These are phyloP conservation scores for Drosophila maculinotata DNA, from an alignment of 2,888 invertebrate genomes.

Conservation along the genomic window DNA sequence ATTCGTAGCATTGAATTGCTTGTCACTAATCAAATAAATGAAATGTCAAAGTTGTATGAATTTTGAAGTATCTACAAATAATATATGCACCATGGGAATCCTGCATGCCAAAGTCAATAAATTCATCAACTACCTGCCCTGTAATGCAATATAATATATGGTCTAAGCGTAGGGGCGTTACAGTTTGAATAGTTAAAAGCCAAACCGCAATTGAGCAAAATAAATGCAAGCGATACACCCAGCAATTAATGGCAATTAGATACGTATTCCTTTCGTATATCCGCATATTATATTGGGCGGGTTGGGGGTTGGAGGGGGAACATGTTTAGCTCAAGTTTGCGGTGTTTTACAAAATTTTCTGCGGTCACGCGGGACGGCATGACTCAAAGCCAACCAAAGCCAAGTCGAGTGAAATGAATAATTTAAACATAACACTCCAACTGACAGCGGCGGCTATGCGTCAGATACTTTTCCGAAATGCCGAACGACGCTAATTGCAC, in stretches of 20 bases:
- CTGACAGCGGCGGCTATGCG: constrained; percentile 40
- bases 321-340: constrained; percentile 37
- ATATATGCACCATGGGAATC: neutral
- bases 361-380: constrained; percentile 30
- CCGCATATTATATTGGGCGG: constrained; percentile 5
- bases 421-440: constrained; percentile 46
- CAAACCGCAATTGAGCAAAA: constrained; percentile 51
- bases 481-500: constrained; percentile 27
- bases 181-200: constrained; percentile 12
- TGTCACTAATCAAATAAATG: neutral
- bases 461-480: constrained; percentile 44
- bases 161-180: constrained; percentile 21
- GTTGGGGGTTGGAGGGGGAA: neutral
- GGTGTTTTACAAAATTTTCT: constrained; percentile 38
- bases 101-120: neutral
- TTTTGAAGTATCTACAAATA: neutral
- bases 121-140: constrained; percentile 8
- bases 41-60: neutral
- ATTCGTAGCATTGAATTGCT: no score
- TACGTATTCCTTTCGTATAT: constrained; percentile 24
- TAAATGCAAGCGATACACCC: constrained; percentile 44
- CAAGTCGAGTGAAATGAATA: constrained; percentile 42
- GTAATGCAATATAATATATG: constrained; percentile 16
- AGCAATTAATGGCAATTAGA: constrained; percentile 69
- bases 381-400: constrained; percentile 17